Conservation (phyloP, 1,140 invertebrate species). For the Gryllus bimaculatus region DNA sequence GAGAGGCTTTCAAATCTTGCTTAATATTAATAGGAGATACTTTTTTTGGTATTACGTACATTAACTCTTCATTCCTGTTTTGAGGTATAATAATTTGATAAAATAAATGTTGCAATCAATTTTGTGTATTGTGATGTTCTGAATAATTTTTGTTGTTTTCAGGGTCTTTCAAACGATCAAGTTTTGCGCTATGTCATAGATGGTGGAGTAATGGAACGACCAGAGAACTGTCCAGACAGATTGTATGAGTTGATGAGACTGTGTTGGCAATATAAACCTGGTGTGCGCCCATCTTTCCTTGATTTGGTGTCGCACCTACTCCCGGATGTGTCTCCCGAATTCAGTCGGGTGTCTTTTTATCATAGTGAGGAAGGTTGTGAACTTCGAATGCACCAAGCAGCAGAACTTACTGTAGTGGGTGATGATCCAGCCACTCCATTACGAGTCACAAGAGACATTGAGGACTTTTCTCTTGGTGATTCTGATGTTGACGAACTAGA, state of each 20-base stretch:
- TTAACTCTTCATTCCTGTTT: too few relatives aligned
- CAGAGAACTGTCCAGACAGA: constrained; percentile 85
- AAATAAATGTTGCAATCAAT: background rate
- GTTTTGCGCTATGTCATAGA: constrained; percentile 73
- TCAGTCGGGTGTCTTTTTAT: constrained; percentile 68
- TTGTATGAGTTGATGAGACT: constrained; percentile 79
- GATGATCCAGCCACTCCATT: constrained; percentile 27
- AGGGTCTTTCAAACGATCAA: constrained; percentile 67
- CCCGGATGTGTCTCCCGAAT: constrained; percentile 43
- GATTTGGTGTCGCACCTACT: constrained; percentile 59
- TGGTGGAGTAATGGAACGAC: constrained; percentile 83
- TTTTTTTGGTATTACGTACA: too few relatives aligned
- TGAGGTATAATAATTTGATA: too few relatives aligned
- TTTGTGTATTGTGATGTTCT: background rate
- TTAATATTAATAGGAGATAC: too few relatives aligned
- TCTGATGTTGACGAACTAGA: constrained; percentile 17
- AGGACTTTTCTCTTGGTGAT: constrained; percentile 28
- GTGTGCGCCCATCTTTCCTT: constrained; percentile 70
- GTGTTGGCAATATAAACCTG: constrained; percentile 77
- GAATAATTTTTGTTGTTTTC: constrained; percentile 17
- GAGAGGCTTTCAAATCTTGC: too few relatives aligned
- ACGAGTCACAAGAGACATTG: constrained; percentile 26
- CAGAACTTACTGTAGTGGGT: constrained; percentile 25
- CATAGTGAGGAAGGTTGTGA: constrained; percentile 55
- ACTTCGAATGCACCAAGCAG: constrained; percentile 30